These are phyloP conservation scores for Anguilla rostrata DNA, from an alignment of 2,113 vertebrate genomes.

Conservation along the genomic window DNA sequence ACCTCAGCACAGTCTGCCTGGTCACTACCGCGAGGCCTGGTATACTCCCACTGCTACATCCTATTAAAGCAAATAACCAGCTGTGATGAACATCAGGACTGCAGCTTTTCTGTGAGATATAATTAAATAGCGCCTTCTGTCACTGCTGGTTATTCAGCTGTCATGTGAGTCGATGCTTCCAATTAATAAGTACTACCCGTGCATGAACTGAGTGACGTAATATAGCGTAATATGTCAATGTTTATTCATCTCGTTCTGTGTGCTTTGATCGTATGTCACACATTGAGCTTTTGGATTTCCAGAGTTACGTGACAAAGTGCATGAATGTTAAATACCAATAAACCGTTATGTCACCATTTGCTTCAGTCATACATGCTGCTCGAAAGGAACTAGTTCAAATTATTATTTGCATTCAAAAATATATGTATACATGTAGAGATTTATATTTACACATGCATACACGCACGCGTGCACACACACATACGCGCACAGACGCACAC, in stretches of 20 bases:
- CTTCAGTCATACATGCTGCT: background rate
- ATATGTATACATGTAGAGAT: slow-evolving; percentile 34
- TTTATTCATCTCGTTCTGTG: background rate
- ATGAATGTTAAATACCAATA: background rate
- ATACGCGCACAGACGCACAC: slow-evolving; percentile 31
- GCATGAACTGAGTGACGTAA: background rate
- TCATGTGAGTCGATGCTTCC: background rate
- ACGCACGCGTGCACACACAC: slow-evolving; percentile 24
- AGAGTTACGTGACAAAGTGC: background rate
- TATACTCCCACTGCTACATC: background rate
- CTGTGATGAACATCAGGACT: background rate
- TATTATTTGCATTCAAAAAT: background rate
- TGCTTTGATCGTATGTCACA: background rate
- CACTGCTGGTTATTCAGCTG: background rate
- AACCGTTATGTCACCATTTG: background rate
- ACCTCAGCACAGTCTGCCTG: background rate
- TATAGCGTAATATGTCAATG: background rate
- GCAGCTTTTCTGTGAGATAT: background rate
- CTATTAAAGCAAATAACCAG: background rate
- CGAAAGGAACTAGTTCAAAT: background rate
- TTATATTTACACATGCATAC: slow-evolving; percentile 31
- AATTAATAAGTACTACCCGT: background rate
- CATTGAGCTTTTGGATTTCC: background rate
- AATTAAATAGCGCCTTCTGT: background rate
- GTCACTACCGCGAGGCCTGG: background rate